Evolutionary conservation across 2,113 vertebrate genomes (phyloP).

Genomic region (Pseudorhombus dupliciocellatus): DNA sequence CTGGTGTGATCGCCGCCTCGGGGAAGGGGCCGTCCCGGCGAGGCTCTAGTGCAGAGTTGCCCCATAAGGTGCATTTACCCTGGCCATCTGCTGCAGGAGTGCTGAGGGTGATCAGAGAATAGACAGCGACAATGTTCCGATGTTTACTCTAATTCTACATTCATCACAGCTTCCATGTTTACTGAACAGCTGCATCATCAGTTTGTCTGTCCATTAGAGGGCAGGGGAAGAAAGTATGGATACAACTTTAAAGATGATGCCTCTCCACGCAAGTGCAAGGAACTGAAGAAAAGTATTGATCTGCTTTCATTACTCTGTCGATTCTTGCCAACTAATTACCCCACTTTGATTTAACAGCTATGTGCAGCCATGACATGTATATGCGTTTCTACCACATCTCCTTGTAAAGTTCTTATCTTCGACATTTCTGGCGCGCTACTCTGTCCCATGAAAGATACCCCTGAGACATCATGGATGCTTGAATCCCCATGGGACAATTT

Average conservation of each 20-base stretch:
- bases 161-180: not conserved
- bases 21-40: constrained; percentile 13
- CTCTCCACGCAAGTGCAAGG: too few species aligned
- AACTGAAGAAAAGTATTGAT: not conserved
- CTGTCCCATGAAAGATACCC: constrained; percentile 33
- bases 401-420: not conserved
- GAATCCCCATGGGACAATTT: constrained; percentile 26
- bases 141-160: not conserved
- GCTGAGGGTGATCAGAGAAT: not conserved
- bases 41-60: constrained; percentile 1
- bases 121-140: not conserved
- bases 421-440: constrained; percentile 12
- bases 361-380: not conserved
- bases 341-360: not conserved
- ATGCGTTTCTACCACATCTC: not conserved
- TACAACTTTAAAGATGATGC: not conserved
- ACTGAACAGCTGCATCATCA: not conserved
- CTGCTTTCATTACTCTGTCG: not conserved
- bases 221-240: not conserved
- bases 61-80: constrained; percentile 4
- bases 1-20: constrained; percentile 9
- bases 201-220: not conserved
- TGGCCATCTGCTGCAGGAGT: constrained; percentile 20
- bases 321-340: not conserved
- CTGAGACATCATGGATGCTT: not conserved